Evolutionary conservation across 2,888 invertebrate species (phyloP), one percentile per base, ranked within the genome.

Genomic region (Drosophila prolongata): DNA sequence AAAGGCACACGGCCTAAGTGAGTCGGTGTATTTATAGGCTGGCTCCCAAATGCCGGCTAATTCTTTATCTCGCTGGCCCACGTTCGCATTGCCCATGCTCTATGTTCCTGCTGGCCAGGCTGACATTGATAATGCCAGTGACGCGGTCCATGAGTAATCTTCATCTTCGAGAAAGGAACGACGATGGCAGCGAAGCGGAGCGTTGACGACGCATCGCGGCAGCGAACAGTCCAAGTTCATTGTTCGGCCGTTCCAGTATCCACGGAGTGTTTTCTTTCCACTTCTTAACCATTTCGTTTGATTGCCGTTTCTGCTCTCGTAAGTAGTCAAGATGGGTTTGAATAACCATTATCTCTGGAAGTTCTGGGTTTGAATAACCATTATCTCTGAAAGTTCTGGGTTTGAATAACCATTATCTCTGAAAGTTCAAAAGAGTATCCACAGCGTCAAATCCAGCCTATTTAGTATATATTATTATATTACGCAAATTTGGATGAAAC

Each of bases 41-140:
- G 57, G n/a, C 58, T 58, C 53, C 44, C 66, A 78, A 78, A 66
- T 76, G 65, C 77, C 78, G 78, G 76, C 81, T 76, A 80, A 80
- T 76, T 84, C 69, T 82, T 84, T 83, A 81, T 83, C 79, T 57
- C n/a, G 37, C 50, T 67, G 61, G 76, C 71, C 80, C 78, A 82
- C 85, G 76, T 76, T 79, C n/a, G 49, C 34, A 10, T 34, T 37
- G 61, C n/a, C 61, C 50, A 53, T 58, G 53, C 35, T 46, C 44
- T 64, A 30, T 46, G 68, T 59, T 30, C 43, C 52, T 56, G 56
- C 54, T 54, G 57, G 55, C 68, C 57, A 61, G 49, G 47, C 60
- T 72, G 75, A 76, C 75, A 87, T 79, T 83, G 87, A 83, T 85
- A 88, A 80, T 88, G 84, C 84, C 83, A 84, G 77, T 76, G 50